Percentiles rank a stretch among this genome's conserved stretches.
Evolutionary conservation across 2,113 vertebrate genomes (phyloP).

Genomic region (Onychostruthus taczanowskii): DNA sequence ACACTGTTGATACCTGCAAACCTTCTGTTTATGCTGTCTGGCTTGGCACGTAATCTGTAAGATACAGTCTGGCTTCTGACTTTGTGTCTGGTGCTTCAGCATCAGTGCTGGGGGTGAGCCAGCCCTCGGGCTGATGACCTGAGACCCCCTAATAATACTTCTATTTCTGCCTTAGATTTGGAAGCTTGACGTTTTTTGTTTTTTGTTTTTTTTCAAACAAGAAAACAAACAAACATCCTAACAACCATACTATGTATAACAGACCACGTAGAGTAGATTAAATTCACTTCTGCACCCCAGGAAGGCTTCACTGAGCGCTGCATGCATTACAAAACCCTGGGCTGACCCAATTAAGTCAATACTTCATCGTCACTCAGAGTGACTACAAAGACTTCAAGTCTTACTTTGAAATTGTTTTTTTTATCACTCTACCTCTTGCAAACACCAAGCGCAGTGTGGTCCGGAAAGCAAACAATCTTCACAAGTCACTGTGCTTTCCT

Average conservation of each 20-base stretch:
- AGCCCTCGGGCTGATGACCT: not conserved
- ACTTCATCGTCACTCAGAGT: not conserved
- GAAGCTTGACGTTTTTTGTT: not conserved
- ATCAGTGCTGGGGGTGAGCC: not conserved
- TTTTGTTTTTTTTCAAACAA: not conserved
- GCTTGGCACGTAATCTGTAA: not conserved
- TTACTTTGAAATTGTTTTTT: conserved; percentile 22
- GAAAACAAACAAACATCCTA: not conserved
- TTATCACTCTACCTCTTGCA: conserved; percentile 85
- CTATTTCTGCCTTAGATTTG: not conserved
- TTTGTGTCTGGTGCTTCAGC: not conserved
- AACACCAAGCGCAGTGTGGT: conserved; percentile 92
- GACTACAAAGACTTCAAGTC: conserved; percentile 33
- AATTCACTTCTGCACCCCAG: not conserved
- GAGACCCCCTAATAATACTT: not conserved
- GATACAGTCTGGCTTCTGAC: not conserved
- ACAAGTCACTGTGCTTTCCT: conserved; percentile 81
- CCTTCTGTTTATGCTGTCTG: not conserved
- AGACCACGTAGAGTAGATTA: not conserved
- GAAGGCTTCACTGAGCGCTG: not conserved
- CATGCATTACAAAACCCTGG: not conserved
- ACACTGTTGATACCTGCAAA: not conserved
- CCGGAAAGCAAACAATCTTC: conserved; percentile 88
- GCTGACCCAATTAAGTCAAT: conserved; percentile 12
- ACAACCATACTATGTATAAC: not conserved